Percentiles rank a stretch among this genome's conserved stretches.
phyloP scores from a whole-genome alignment of 2,113 vertebrate species.

The Rutilus rutilus region DNA sequence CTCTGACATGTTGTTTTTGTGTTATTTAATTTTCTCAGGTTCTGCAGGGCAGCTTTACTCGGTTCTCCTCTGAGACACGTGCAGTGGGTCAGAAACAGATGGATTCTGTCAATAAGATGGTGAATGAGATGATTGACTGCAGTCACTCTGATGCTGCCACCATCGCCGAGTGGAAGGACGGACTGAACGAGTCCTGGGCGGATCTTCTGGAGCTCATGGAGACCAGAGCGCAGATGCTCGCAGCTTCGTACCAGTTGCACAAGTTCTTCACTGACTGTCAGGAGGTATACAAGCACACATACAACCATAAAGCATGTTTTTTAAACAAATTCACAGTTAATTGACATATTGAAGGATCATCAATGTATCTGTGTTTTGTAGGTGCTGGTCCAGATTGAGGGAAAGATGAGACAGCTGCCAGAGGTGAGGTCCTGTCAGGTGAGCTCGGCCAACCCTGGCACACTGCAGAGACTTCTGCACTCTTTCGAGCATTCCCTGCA shows the following conservation, averaged over 20 bases:
- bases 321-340: not conserved
- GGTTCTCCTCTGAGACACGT: conserved; percentile 90
- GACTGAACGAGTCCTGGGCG: conserved; percentile 91
- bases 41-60: conserved; percentile 88
- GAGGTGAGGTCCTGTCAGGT: conserved; percentile 80
- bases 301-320: not conserved
- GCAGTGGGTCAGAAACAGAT: conserved; percentile 88
- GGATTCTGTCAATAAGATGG: conserved; percentile 84
- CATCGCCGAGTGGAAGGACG: conserved; percentile 94
- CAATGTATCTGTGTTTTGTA: conserved; percentile 45
- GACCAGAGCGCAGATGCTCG: conserved; percentile 90
- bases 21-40: conserved; percentile 70
- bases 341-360: conserved; percentile 1
- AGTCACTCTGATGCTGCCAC: conserved; percentile 88
- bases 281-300: conserved; percentile 72
- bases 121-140: conserved; percentile 89
- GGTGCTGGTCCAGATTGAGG: conserved; percentile 78
- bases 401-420: conserved; percentile 79
- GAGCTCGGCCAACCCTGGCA: conserved; percentile 78
- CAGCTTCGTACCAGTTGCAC: conserved; percentile 88
- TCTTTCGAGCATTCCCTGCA: conserved; percentile 80
- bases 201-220: conserved; percentile 94
- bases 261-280: conserved; percentile 90
- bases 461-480: conserved; percentile 79
- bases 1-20: not conserved